phyloP scores from a whole-genome alignment of 53 echinoderm and acorn worm species.

The Apostichopus leukothele region DNA sequence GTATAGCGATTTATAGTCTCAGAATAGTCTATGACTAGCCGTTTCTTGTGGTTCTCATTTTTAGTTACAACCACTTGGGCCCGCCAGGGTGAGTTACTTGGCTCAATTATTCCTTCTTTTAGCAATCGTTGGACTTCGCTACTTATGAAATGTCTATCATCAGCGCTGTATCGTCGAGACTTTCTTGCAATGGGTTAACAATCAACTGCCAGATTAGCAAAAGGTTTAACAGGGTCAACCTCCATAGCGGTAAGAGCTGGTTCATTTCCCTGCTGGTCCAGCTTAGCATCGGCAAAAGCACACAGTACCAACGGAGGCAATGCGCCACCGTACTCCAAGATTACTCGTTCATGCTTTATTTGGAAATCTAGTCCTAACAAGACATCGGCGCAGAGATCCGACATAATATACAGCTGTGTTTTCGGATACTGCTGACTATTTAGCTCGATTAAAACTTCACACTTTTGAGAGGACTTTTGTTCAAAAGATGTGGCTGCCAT shows the following conservation, averaged over 20 bases:
- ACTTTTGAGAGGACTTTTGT: constrained; percentile 20
- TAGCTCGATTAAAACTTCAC: constrained; percentile 26
- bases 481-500: constrained; percentile 26
- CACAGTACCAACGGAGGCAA: constrained; percentile 18
- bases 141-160: constrained; percentile 7
- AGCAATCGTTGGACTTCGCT: constrained; percentile 22
- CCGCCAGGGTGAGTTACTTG: constrained; percentile 47
- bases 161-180: constrained; percentile 43
- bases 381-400: constrained; percentile 39
- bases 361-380: too few relatives aligned
- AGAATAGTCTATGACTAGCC: constrained; percentile 11
- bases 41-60: constrained; percentile 46
- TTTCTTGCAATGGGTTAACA: constrained; percentile 40
- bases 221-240: constrained; percentile 42
- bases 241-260: neutral
- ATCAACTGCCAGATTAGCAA: constrained; percentile 44
- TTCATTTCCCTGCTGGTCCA: neutral
- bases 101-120: constrained; percentile 39
- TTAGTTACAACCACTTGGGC: constrained; percentile 34
- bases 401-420: constrained; percentile 10
- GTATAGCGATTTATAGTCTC: constrained; percentile 35
- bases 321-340: constrained; percentile 34
- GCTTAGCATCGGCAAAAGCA: neutral
- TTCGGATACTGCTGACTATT: neutral
- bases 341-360: neutral